Evolutionary conservation across 2,113 vertebrate genomes (phyloP), one percentile per base, ranked within the genome.

Genomic region (Neodon shergylaensis): DNA sequence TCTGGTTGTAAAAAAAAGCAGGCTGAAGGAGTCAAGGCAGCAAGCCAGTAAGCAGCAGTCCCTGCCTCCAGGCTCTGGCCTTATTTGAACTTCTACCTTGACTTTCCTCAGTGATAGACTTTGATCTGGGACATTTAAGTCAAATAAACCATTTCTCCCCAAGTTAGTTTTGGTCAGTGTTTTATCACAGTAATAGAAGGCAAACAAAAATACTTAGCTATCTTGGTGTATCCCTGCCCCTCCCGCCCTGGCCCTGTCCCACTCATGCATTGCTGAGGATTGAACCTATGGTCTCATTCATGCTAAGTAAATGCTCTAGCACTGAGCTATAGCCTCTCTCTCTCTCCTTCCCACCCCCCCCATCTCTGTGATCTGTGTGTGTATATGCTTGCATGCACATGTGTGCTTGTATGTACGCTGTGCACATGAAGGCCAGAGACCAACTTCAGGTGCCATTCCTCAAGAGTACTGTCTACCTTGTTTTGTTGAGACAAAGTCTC

Each of bases 161-260:
- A n/a, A 81, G 49, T 58, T 81, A 54, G 33, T 36, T 81, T 81
- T n/a, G 19, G 19, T 24, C 33, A n/a, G 28, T 33, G 44, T 24
- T 81, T 58, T 81, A 54, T 81, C 33, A 58, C 31, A 81, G 78
- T 21, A 24, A 58, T 13, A 19, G 49, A n/a, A 81, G n/a, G 8
- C 31, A 54, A 81, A 81, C 9, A 24, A n/a, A 58, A n/a, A 79
- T 33, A 52, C 26, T 21, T 52, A 33, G 28, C 12, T 65, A 11
- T 78, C 14, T 44, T 13, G 16, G 19, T 58, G 16, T 58, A 58
- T 58, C 17, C 54, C 17, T 0, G 52, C 52, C 54, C 54, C 54
- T 58, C 54, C 4, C 17, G 0, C 42, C 42, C 74, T 7, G 12
- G 0, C 28, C 47, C 9, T 26, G 12, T 16, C 52, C 26, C 39